Percentiles rank a stretch among this genome's conserved stretches.
These are phyloP conservation scores for Amblyjoppa fuscipennis DNA, from an alignment of 2,888 invertebrate species.

Conservation along the genomic window DNA sequence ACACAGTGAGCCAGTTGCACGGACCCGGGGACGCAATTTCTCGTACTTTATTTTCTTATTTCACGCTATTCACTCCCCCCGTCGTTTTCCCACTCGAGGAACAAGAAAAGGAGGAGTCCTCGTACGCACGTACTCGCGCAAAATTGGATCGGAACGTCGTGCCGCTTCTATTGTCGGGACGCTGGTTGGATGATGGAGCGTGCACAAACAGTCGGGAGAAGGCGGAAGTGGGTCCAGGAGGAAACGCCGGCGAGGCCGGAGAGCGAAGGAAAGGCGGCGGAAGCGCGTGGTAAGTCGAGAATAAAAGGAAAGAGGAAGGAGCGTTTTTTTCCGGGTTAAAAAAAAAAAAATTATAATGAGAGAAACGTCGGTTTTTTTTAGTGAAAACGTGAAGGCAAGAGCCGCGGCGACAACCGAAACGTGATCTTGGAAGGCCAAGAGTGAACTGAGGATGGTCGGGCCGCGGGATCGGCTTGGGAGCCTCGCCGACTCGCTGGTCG, in stretches of 20 bases:
- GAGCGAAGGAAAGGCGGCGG: neutral
- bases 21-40: constrained; percentile 1
- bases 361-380: neutral
- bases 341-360: neutral
- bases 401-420: constrained; percentile 39
- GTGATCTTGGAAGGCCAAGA: constrained; percentile 69
- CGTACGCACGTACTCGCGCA: constrained; percentile 39
- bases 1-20: neutral
- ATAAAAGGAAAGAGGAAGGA: neutral
- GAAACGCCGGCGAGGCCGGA: neutral
- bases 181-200: constrained; percentile 40
- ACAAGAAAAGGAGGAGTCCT: constrained; percentile 6
- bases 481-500: constrained; percentile 66
- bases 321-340: neutral
- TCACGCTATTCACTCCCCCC: constrained; percentile 20
- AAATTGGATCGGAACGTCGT: constrained; percentile 53
- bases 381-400: neutral
- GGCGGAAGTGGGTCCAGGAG: neutral
- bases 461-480: constrained; percentile 59
- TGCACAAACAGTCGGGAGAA: constrained; percentile 6
- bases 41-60: constrained; percentile 24
- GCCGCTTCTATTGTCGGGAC: constrained; percentile 12
- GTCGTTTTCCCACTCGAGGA: constrained; percentile 14
- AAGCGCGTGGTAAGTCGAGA: neutral
- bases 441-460: constrained; percentile 72